Evolutionary conservation across 2,797 vertebrate genomes (phyloP), one percentile per base, ranked within the genome.

Genomic region (Sebastes nivosus): DNA sequence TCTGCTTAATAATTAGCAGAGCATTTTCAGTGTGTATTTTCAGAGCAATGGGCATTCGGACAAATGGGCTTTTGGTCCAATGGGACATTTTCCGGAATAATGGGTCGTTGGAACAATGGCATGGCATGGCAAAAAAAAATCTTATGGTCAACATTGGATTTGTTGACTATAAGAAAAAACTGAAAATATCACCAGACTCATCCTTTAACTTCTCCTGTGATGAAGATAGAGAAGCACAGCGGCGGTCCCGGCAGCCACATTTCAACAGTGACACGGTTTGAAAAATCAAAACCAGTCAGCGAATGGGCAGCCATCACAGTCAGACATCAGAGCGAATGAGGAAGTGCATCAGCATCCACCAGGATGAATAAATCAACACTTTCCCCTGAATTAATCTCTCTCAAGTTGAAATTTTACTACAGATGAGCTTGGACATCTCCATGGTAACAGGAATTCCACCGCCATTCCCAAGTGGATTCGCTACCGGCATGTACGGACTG

Each of bases 301-400:
- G 65, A 85, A 87, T 81, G 75, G 81, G 79, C 78, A 81, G 77
- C 86, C 72, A 38, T 85, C 78, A 65, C 72, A 80, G 88, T 77
- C 72, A 75, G 77, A 92, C 89, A 92, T 94, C 91, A 93, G 90
- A 94, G 88, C 85, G 84, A 92, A 93, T 91, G 88, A 89, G 89
- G 72, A 82, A 93, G 90, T 88, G 84, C 84, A 90, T 90, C 87
- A 86, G 87, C 87, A 91, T 89, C 89, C 85, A 90, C 80, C 91
- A 91, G 87, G 90, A 93, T 94, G 91, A 94, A 95, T 95, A 93
- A 95, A 95, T 94, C 91, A 94, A 90, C 90, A 89, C 90, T 86
- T 90, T 93, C 92, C 87, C 87, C 87, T 95, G 91, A 95, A 95
- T 95, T 93, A 95, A 95, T 95, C 94, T 93, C 94, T 95, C 93